Base-by-base conservation (phyloP, 2,113 vertebrate species). In the Cinclus cinclus region DNA sequence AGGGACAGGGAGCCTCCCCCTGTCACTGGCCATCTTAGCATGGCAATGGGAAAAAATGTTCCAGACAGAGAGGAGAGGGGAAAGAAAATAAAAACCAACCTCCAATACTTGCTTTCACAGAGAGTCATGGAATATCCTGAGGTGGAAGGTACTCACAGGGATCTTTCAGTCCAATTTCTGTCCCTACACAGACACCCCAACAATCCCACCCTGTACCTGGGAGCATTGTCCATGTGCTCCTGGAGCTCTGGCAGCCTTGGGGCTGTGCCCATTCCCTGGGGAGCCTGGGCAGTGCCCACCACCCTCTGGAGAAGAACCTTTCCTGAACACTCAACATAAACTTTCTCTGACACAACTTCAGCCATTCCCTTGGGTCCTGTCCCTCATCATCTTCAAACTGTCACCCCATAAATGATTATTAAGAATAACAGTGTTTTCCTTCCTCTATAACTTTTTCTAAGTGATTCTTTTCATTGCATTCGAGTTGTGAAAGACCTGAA, bases 151-250 rank as follows among this genome's bases (percentile, higher is more conserved):
- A 46, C 10, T 27, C 23, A 6, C 14, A 2, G 13, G 39, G 6
- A 53, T 3, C n/a, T 30, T 25, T 15, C 5, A 37, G 18, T 28
- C 22, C 44, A 27, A 5, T 4, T 1, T 22, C 10, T 10, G 8
- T 0, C 33, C 37, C 14, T 68, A 33, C 63, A 1, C 22, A 39
- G 56, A 28, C 31, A 9, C 27, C 76, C 59, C 86, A 65, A 13
- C 20, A 60, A 15, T 33, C 35, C 33, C 52, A 42, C 7, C 52
- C 44, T 81, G 68, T 11, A 2, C 76, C n/a, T 87, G n/a, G 2
- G 1, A 30, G 47, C 1, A 0, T 0, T 63, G n/a, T 10, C 74
- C 65, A 47, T 47, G 41, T 1, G 0, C 41, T 24, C n/a, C 56
- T 53, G 74, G 46, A 70, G 74, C 39, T 78, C 55, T 39, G 83